Evolutionary conservation across 2,797 vertebrate species (phyloP), one percentile per base, ranked within the genome.

Genomic region (Ficedula albicollis): DNA sequence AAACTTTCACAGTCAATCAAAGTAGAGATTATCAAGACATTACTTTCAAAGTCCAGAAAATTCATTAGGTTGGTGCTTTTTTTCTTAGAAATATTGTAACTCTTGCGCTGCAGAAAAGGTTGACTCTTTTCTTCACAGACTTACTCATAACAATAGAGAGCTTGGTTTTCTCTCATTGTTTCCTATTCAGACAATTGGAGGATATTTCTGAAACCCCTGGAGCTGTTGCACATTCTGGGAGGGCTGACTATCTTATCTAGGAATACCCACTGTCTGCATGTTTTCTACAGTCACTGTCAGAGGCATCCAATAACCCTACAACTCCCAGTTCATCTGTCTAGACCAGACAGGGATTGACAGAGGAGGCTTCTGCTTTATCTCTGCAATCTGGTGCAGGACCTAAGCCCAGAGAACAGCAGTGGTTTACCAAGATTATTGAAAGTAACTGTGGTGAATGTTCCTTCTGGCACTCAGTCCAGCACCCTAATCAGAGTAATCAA

Each of bases 291-390:
- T 60, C 87, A 48, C 20, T 88, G 27, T 55, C 43, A 75, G 66
- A 87, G 78, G 46, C 11, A 6, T 51, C 59, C 62, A 82, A 84
- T 73, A 32, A 18, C 63, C 41, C 32, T 56, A 22, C 16, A 81
- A 43, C 18, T 92, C 59, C 48, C 44, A 38, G 3, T 18, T n/a
- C 16, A 32, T 89, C 77, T 78, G 29, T 64, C 69, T n/a, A 90
- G 84, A 63, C 32, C 39, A 67, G 69, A 84, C 0, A 34, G 48
- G 11, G 26, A 19, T 55, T 84, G 48, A 62, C 36, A 84, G 44
- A 79, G 19, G n/a, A 93, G 48, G 15, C 44, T 90, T 90, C 66
- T 91, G 59, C 63, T 87, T 90, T 67, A 84, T 73, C 36, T 93
- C 55, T 86, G 80, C 76, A 84, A 29, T 67, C 70, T 93, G 36